Evolutionary conservation across 2,888 invertebrate genomes (phyloP), one percentile per base, ranked within the genome.

Genomic region (Hyles lineata): DNA sequence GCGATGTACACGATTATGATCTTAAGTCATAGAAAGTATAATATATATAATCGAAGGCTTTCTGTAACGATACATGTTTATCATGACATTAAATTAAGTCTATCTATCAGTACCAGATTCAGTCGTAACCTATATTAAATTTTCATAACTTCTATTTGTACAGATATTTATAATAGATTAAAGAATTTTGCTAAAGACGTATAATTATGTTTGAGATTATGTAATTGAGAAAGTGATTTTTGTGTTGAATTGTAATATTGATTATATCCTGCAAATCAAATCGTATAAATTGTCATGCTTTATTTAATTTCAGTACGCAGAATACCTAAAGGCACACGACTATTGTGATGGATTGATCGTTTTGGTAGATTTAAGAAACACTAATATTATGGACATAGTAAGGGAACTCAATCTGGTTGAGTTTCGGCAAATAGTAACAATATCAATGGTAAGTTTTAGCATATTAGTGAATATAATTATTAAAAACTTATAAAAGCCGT

Each of bases 321-420:
- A 83, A 61, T 84, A 84, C 43, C 29, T 77, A 6, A 76, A 76
- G 58, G 70, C 17, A 0, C 60, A 79, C 21, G 85, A 85, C 35
- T 84, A 85, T 19, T 59, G 63, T 5, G 75, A 73, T 5, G 81
- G 83, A 8, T 74, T 76, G 6, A 67, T 77, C 1, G 4, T 77
- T 0, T 29, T 84, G 0, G 0, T 80, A 1, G 85, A 85, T 73
- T 77, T 71, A 9, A 75, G 75, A 15, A 76, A 78, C 17, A 35
- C 75, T 0, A 78, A 77, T 6, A 60, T 85, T 0, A 73, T 78
- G 70, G 74, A 73, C 3, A 67, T 83, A 4, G 63, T 80, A 0
- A 73, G 77, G 15, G 78, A 74, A 60, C 3, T 82, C 1, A 81
- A 80, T 71, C 9, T 80, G 0, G 15, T 78, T 0, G 79, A 81